These are phyloP conservation scores for Actinia tenebrosa DNA, from an alignment of 64 coral and sea anemone genomes.

Conservation along the genomic window DNA sequence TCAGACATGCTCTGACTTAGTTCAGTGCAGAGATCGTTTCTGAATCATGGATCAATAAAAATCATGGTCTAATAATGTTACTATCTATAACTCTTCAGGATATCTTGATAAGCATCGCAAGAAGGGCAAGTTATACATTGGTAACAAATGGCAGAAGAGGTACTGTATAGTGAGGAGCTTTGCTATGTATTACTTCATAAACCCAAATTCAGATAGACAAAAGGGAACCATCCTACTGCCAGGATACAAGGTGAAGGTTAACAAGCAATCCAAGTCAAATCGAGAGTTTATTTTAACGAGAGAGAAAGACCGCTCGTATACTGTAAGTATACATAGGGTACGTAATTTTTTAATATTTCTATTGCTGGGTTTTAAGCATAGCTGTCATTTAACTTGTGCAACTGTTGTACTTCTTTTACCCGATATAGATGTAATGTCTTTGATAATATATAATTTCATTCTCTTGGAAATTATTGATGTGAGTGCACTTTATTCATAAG, in stretches of 20 bases:
- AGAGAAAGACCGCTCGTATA: constrained; percentile 31
- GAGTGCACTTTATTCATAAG: too few relatives aligned
- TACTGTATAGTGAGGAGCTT: constrained; percentile 70
- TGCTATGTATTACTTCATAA: constrained; percentile 56
- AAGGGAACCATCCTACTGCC: constrained; percentile 65
- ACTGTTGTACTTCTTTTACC: too few relatives aligned
- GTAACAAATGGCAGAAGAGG: constrained; percentile 71
- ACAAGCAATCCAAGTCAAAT: constrained; percentile 1
- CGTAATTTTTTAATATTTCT: neutral
- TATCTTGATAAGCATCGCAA: constrained; percentile 71
- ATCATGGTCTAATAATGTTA: too few relatives aligned
- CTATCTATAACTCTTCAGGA: constrained; percentile 8
- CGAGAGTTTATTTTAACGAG: constrained; percentile 50
- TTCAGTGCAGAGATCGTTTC: neutral
- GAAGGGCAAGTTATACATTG: constrained; percentile 52
- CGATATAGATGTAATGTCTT: too few relatives aligned
- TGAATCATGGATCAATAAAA: too few relatives aligned
- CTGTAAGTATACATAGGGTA: constrained; percentile 6
- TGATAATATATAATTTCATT: too few relatives aligned
- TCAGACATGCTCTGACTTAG: too few relatives aligned
- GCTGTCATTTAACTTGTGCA: too few relatives aligned
- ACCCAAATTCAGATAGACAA: constrained; percentile 37
- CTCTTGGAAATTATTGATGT: too few relatives aligned
- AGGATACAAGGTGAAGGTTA: constrained; percentile 32
- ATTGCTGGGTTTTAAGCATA: neutral